A percentile compares a stretch with the other conserved stretches of the same genome.
Conservation (phyloP, 2,797 vertebrate genomes). For the Carcharodon carcharias region DNA sequence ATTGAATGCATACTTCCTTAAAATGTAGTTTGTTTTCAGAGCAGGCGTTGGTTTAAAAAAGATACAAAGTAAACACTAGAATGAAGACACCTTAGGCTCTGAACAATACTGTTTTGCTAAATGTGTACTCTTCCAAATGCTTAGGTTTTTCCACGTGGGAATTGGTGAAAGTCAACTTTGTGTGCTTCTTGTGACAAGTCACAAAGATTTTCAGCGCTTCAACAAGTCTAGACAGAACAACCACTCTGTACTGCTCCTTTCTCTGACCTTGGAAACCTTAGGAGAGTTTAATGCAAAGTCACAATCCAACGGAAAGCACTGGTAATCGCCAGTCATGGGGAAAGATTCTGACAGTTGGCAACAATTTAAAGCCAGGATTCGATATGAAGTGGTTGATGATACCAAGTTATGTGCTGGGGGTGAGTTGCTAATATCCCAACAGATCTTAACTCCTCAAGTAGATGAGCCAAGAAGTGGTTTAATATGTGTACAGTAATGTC, state of each 20-base stretch:
- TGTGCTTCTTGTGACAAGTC: neutral
- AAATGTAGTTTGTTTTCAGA: neutral
- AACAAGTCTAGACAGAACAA: neutral
- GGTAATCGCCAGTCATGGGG: neutral
- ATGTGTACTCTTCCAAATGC: neutral
- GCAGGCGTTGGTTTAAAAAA: neutral
- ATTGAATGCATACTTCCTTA: neutral
- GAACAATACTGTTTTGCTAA: neutral
- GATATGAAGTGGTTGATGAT: slow-evolving; percentile 12
- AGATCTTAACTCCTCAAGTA: neutral
- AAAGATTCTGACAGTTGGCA: neutral
- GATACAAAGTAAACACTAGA: neutral
- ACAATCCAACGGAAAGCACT: neutral
- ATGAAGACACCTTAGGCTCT: neutral
- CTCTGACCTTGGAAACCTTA: neutral
- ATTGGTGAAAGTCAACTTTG: neutral
- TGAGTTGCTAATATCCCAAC: neutral
- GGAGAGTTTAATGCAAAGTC: slow-evolving; percentile 11
- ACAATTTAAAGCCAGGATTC: neutral
- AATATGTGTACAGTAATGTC: neutral
- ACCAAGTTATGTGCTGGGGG: neutral
- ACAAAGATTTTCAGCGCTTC: neutral
- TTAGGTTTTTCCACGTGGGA: neutral
- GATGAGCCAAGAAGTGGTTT: neutral
- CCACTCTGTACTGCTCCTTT: neutral